Evolutionary conservation across 2,888 invertebrate species (phyloP).

Genomic region (Ectropis crepuscularia): DNA sequence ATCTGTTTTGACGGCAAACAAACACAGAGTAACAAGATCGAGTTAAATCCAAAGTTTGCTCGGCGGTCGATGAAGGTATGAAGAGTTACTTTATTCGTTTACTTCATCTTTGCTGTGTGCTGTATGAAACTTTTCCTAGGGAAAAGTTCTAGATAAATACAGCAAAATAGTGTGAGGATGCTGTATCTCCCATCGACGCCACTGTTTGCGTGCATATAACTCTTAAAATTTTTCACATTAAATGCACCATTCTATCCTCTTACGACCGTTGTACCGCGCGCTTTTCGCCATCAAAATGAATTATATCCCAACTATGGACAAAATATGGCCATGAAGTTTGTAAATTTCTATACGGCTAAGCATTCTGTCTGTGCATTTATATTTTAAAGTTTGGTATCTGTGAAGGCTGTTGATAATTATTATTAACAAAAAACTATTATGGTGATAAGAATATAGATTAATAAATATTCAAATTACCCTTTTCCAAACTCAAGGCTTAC

Average conservation of each 20-base stretch:
- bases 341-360: constrained; percentile 13
- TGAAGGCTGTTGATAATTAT: constrained; percentile 20
- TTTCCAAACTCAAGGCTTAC: no score
- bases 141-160: constrained; percentile 4
- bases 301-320: constrained; percentile 17
- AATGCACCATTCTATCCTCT: constrained; percentile 16
- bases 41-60: no score
- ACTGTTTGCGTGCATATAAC: constrained; percentile 23
- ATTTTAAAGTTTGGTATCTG: constrained; percentile 8
- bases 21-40: no score
- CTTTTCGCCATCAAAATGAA: constrained; percentile 28
- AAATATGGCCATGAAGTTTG: constrained; percentile 17
- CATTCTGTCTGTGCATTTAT: constrained; percentile 9
- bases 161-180: neutral
- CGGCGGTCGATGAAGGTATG: no score
- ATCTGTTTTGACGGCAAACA: no score
- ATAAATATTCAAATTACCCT: neutral
- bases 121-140: neutral
- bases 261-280: constrained; percentile 11
- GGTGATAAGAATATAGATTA: constrained; percentile 11
- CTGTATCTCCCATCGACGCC: constrained; percentile 15
- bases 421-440: constrained; percentile 28
- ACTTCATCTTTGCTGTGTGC: neutral
- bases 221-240: constrained; percentile 27
- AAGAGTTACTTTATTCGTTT: neutral